Conservation (phyloP, 2,888 invertebrate genomes). For the Empis livida region DNA sequence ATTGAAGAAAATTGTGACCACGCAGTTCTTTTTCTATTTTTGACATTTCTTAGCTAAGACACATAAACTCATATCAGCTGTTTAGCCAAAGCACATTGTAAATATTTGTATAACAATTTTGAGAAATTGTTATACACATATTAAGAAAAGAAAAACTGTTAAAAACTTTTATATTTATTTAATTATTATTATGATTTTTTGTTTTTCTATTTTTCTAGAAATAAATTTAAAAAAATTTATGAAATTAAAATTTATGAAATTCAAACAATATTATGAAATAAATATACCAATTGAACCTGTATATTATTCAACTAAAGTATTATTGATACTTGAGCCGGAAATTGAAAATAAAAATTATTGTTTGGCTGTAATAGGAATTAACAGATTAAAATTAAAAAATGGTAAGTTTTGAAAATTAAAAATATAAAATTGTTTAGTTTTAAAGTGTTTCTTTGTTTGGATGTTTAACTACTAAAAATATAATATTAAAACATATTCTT, state of each 20-base stretch:
- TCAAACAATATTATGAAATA: conserved; percentile 23
- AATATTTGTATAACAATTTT: conserved; percentile 6
- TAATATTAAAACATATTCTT: too few relatives aligned
- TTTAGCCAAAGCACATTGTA: conserved; percentile 5
- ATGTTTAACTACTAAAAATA: too few relatives aligned
- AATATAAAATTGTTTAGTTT: too few relatives aligned
- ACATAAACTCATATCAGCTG: conserved; percentile 9
- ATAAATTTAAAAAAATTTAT: conserved; percentile 30
- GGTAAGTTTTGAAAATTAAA: too few relatives aligned
- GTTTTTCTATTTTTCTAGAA: conserved; percentile 16
- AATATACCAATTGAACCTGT: conserved; percentile 29
- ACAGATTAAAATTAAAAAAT: too few relatives aligned
- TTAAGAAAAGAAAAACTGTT: neutral
- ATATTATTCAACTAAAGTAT: conserved; percentile 23
- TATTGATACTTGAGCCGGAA: conserved; percentile 27
- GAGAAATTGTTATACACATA: conserved; percentile 10
- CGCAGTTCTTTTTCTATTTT: conserved; percentile 8
- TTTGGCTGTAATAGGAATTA: conserved; percentile 12
- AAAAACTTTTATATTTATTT: conserved; percentile 8
- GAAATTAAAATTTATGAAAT: conserved; percentile 22
- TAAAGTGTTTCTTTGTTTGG: too few relatives aligned
- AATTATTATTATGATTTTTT: conserved; percentile 1
- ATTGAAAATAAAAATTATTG: conserved; percentile 18
- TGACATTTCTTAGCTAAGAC: conserved; percentile 8
- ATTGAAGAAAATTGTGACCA: too few relatives aligned